Evolutionary conservation across 1,140 invertebrate genomes (phyloP).

Genomic region (Oryzaephilus surinamensis): DNA sequence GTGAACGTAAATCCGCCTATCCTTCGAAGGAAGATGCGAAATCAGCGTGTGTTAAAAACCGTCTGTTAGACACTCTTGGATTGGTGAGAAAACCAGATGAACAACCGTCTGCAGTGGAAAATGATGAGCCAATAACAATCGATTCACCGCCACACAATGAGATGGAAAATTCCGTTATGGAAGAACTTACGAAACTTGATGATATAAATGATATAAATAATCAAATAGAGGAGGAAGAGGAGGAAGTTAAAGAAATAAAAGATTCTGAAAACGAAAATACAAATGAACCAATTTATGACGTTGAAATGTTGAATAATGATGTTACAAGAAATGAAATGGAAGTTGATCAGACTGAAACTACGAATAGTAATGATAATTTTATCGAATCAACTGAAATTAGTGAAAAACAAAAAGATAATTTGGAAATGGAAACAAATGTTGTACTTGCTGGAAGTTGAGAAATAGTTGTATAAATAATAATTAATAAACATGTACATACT

Average conservation of each 20-base stretch:
- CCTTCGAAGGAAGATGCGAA: constrained; percentile 44
- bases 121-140: neutral
- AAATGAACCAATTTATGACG: neutral
- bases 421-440: neutral
- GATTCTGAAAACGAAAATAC: neutral
- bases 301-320: neutral
- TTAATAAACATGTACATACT: too few species aligned
- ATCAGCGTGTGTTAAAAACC: constrained; percentile 42
- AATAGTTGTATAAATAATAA: too few species aligned
- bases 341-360: neutral
- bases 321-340: neutral
- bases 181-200: neutral
- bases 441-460: neutral
- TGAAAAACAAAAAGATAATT: neutral
- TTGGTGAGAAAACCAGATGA: constrained; percentile 37
- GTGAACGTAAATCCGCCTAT: constrained; percentile 52
- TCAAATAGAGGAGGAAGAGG: neutral
- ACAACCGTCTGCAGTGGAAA: constrained; percentile 6
- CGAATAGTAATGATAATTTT: neutral
- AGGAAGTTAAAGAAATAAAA: constrained; percentile 1
- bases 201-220: constrained; percentile 3
- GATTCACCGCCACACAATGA: constrained; percentile 2
- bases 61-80: constrained; percentile 45
- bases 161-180: neutral
- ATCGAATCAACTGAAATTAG: neutral